Base-by-base conservation (phyloP, 2,113 vertebrate genomes). In the Vimba vimba region DNA sequence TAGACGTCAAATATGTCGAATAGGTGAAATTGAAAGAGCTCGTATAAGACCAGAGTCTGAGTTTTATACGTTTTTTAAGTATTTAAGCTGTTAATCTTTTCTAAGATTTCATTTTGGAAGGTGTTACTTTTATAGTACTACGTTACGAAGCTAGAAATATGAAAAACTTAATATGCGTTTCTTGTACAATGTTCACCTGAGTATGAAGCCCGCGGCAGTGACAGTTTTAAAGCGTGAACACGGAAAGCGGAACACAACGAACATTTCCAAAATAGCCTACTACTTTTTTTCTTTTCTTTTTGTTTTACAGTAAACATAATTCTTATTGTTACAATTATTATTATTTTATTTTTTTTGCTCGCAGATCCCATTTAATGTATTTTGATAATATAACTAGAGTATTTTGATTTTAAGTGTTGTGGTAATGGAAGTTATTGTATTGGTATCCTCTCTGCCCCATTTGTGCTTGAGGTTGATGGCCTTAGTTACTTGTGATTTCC, bases 391-490 rank as follows among this genome's bases (percentile, higher is more conserved):
- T 57, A 64, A 11, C 7, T 4, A 69, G 30, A 21, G 17, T 69
- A 10, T 10, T 21, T 69, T 33, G 13, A 33, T 71, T 9, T 39
- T 21, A 10, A 71, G 33, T 36, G 7, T 69, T 39, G 36, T 11
- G 23, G n/a, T 55, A 60, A 17, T 66, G 9, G 11, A 57, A 21
- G 13, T 59, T 27, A 39, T 79, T 27, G 47, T 25, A 19, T 79
- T 64, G 27, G 9, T n/a, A 30, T 11, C 50, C 10, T 25, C 50
- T 77, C 25, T 57, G 30, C 11, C 8, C 4, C 23, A 11, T 5
- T 43, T 80, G 12, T 78, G 79, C 19, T 36, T 47, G 45, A 45
- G 59, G n/a, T 64, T 76, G 69, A 76, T 19, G 30, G n/a, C 21
- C 27, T 23, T 50, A 3, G 4, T 77, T 25, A 30, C 12, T 36